Percentiles rank a stretch among this genome's conserved stretches.
Evolutionary conservation across 2,797 vertebrate species (phyloP).

Genomic region (Notolepis coatsorum): DNA sequence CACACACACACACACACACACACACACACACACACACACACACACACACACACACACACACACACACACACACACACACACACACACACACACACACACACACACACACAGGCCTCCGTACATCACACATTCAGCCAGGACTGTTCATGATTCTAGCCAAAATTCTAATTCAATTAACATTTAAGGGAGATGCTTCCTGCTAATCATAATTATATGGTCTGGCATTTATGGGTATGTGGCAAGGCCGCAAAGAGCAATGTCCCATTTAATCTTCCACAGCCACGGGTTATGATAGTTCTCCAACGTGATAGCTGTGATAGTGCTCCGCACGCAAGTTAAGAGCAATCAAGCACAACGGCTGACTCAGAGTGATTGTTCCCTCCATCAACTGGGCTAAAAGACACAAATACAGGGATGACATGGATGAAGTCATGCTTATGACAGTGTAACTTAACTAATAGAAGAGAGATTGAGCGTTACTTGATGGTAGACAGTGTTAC

Average conservation of each 20-base stretch:
- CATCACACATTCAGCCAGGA: conserved; percentile 29
- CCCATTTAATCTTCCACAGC: conserved; percentile 49
- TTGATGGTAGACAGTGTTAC: too few species aligned
- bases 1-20: too few species aligned
- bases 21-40: too few species aligned
- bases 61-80: too few species aligned
- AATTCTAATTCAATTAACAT: conserved; percentile 69
- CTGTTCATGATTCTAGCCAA: conserved; percentile 31
- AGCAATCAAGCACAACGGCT: conserved; percentile 50
- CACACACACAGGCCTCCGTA: conserved; percentile 28
- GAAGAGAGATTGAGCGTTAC: too few species aligned
- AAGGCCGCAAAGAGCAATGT: conserved; percentile 47
- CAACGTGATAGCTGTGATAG: conserved; percentile 30
- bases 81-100: too few species aligned
- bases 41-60: too few species aligned
- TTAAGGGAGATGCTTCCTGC: conserved; percentile 27
- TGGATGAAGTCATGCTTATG: conserved; percentile 7
- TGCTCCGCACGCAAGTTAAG: conserved; percentile 40
- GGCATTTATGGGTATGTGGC: conserved; percentile 50
- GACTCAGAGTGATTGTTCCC: conserved; percentile 44
- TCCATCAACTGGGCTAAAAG: conserved; percentile 39
- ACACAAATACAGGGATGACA: conserved; percentile 42
- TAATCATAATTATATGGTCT: conserved; percentile 59
- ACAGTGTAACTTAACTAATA: too few species aligned
- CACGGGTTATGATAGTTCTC: conserved; percentile 32